phyloP scores from a whole-genome alignment of 1,140 invertebrate genomes.

The Penaeus japonicus region DNA sequence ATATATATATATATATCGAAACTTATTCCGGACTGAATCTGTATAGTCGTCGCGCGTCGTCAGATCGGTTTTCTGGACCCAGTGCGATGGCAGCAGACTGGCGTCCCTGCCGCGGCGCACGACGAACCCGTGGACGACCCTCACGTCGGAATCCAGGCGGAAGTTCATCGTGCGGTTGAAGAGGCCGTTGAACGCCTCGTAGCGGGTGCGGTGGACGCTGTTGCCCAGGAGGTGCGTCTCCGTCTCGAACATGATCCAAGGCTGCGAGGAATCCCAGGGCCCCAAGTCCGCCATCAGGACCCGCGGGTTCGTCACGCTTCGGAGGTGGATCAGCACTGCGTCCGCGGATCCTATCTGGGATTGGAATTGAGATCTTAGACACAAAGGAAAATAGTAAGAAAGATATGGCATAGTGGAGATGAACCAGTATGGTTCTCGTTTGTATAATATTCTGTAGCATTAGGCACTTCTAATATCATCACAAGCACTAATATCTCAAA shows the following conservation, averaged over 20 bases:
- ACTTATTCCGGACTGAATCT: too few relatives aligned
- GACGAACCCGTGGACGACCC: conserved; percentile 63
- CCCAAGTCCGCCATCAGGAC: neutral
- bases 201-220: conserved; percentile 46
- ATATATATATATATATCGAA: too few relatives aligned
- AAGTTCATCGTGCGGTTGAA: conserved; percentile 75
- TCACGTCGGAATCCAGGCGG: conserved; percentile 68
- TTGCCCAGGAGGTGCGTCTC: conserved; percentile 8
- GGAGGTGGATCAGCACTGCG: conserved; percentile 20
- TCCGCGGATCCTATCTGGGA: neutral
- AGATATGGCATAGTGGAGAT: too few relatives aligned
- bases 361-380: too few relatives aligned
- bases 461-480: too few relatives aligned
- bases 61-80: conserved; percentile 54
- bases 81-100: too few relatives aligned
- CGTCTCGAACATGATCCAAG: conserved; percentile 21
- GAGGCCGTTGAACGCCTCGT: neutral
- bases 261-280: conserved; percentile 7
- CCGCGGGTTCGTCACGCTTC: neutral
- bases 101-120: neutral
- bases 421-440: too few relatives aligned
- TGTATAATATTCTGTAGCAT: too few relatives aligned
- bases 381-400: too few relatives aligned
- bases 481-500: too few relatives aligned
- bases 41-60: too few relatives aligned